phyloP scores from a whole-genome alignment of 1,140 invertebrate species.

The Xylocopa sonorina region DNA sequence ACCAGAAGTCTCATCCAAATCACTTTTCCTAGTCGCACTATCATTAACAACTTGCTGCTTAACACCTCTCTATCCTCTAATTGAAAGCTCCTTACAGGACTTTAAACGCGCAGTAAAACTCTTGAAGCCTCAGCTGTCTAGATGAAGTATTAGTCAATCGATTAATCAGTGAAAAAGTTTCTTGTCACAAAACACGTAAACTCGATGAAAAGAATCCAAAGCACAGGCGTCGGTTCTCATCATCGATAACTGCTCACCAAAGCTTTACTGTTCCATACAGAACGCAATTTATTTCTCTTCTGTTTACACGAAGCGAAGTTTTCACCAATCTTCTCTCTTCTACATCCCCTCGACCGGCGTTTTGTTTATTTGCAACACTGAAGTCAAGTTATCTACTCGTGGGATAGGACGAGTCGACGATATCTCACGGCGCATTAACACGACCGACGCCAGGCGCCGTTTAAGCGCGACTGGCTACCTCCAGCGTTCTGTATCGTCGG shows the following conservation, averaged over 20 bases:
- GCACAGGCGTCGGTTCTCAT: neutral
- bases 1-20: too few relatives aligned
- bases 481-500: constrained; percentile 62
- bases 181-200: neutral
- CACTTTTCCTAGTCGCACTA: too few relatives aligned
- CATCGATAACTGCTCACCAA: too few relatives aligned
- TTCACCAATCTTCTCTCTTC: neutral
- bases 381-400: neutral
- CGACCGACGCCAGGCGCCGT: constrained; percentile 69
- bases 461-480: constrained; percentile 69
- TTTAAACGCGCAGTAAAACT: too few relatives aligned
- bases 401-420: neutral
- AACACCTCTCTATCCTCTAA: too few relatives aligned
- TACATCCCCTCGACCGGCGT: too few relatives aligned
- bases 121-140: too few relatives aligned
- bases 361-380: too few relatives aligned
- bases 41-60: too few relatives aligned
- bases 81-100: too few relatives aligned
- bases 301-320: neutral
- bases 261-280: neutral
- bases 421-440: neutral
- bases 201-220: neutral
- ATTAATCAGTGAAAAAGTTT: too few relatives aligned
- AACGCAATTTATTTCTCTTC: neutral
- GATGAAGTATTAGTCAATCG: too few relatives aligned